These are phyloP conservation scores for Eira barbara DNA, from an alignment of 2,113 vertebrate genomes.

Conservation along the genomic window DNA sequence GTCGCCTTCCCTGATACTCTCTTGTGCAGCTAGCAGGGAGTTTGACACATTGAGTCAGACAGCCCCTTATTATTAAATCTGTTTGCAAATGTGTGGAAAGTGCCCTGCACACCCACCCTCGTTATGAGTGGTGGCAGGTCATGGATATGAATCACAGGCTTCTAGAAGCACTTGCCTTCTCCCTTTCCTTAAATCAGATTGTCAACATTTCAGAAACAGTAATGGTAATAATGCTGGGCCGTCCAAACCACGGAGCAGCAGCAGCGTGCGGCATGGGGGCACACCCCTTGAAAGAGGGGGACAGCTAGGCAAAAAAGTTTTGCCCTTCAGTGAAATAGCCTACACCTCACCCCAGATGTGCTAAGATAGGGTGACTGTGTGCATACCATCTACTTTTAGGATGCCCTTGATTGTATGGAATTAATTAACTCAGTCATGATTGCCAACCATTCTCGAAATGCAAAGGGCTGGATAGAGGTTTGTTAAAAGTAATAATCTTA, in stretches of 20 bases:
- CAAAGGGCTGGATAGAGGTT: neutral
- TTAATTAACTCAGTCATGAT: neutral
- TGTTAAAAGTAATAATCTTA: neutral
- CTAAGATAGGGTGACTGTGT: neutral
- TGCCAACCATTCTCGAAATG: neutral
- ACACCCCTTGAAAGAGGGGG: neutral
- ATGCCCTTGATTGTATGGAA: neutral
- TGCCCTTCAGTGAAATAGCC: neutral
- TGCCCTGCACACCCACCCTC: conserved; percentile 66
- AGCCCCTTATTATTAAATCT: conserved; percentile 80
- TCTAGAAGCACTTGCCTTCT: neutral
- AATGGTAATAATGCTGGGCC: neutral
- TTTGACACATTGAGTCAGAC: conserved; percentile 75
- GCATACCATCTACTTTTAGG: neutral
- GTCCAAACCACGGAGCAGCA: neutral
- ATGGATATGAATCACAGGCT: conserved; percentile 49
- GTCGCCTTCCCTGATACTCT: conserved; percentile 65
- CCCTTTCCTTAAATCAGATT: neutral
- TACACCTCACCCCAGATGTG: rapidly evolving
- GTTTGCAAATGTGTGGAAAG: conserved; percentile 78
- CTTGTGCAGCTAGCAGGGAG: conserved; percentile 61
- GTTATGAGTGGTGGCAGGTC: conserved; percentile 64
- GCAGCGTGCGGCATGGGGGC: neutral
- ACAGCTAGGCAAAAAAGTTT: neutral
- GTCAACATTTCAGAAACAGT: conserved; percentile 36